A percentile compares a stretch with the other conserved stretches of the same genome.
Evolutionary conservation across 2,888 invertebrate species (phyloP).

Genomic region (Nemotelus pantherinus): DNA sequence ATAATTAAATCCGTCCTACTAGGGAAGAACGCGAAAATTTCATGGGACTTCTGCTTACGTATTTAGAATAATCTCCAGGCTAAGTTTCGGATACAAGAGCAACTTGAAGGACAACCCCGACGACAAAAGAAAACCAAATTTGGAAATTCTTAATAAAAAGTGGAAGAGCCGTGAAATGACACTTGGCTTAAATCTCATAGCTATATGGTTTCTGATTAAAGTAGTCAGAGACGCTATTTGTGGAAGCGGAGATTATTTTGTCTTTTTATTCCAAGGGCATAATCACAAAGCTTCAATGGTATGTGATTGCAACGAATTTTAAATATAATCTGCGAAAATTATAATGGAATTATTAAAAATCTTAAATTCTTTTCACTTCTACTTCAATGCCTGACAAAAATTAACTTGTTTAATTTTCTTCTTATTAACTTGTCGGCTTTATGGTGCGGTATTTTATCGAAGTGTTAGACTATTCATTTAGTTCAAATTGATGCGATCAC

Average conservation of each 20-base stretch:
- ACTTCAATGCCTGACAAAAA: too few species aligned
- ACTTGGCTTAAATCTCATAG: conserved; percentile 32
- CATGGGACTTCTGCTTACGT: not conserved
- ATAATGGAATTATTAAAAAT: too few species aligned
- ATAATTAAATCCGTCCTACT: conserved; percentile 22
- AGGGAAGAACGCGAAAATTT: not conserved
- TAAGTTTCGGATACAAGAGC: conserved; percentile 7
- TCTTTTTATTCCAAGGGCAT: too few species aligned
- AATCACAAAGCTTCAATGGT: too few species aligned
- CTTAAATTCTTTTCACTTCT: too few species aligned
- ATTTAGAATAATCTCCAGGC: conserved; percentile 1
- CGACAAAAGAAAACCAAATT: conserved; percentile 25
- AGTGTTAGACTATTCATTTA: not conserved
- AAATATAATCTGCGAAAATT: too few species aligned
- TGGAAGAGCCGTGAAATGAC: conserved; percentile 1
- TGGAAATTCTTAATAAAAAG: not conserved
- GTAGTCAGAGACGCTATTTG: conserved; percentile 15
- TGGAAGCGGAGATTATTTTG: not conserved
- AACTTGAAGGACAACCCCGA: not conserved
- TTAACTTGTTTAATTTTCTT: too few species aligned
- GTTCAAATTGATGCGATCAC: not conserved
- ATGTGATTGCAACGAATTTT: too few species aligned
- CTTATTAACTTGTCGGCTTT: too few species aligned
- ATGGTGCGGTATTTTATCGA: too few species aligned
- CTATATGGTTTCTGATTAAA: conserved; percentile 21